Conservation (phyloP, 2,797 vertebrate genomes). For the Thalassophryne amazonica region DNA sequence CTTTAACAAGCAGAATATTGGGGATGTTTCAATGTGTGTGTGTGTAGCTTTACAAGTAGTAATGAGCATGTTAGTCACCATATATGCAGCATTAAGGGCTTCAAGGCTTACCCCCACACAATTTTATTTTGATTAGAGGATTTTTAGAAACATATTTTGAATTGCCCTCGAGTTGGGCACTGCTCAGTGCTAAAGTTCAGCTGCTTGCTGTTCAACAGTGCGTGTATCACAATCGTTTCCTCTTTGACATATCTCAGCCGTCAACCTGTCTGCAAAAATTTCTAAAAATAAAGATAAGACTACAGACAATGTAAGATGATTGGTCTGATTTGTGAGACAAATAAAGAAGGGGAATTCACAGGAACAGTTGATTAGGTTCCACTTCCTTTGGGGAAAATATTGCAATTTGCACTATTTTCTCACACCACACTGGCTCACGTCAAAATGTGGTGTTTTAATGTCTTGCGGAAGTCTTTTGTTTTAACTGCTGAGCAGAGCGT, state of each 20-base stretch:
- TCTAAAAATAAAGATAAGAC: not conserved
- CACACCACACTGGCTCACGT: not conserved
- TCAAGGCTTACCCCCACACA: no score
- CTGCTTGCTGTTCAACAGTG: not conserved
- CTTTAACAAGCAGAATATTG: no score
- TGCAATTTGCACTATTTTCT: constrained; percentile 4
- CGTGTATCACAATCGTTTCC: not conserved
- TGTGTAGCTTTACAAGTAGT: no score
- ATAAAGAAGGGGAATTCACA: constrained; percentile 25
- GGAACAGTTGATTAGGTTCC: not conserved
- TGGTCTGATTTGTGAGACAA: not conserved
- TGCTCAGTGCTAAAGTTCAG: not conserved
- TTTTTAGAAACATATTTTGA: no score
- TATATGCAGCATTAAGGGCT: no score
- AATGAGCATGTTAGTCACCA: no score
- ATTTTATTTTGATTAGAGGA: no score
- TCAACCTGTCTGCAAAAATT: not conserved
- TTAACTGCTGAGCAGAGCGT: no score
- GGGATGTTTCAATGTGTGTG: no score
- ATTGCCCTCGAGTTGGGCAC: not conserved
- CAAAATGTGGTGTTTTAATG: not conserved
- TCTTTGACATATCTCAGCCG: not conserved
- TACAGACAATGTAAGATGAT: not conserved
- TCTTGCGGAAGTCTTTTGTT: not conserved
- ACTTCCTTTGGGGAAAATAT: constrained; percentile 5